A percentile compares a stretch with the other conserved stretches of the same genome.
These are phyloP conservation scores for Porites lobata DNA, from an alignment of 92 coral and sea anemone genomes.

Conservation along the genomic window DNA sequence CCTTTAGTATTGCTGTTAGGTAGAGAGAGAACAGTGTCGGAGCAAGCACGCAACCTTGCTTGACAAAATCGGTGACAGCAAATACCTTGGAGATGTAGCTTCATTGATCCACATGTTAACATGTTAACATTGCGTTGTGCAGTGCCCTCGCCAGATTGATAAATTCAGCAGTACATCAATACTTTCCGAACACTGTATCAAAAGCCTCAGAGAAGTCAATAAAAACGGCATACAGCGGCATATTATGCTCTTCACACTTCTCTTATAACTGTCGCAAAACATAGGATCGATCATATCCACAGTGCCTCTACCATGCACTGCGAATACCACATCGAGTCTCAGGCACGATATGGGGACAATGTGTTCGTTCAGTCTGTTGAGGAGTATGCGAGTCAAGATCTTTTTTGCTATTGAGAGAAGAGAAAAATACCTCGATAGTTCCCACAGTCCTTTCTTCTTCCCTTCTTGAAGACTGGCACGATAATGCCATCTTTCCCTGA, in stretches of 20 bases:
- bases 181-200: constrained; percentile 6
- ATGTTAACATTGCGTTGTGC: neutral
- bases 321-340: constrained; percentile 39
- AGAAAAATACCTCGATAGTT: constrained; percentile 35
- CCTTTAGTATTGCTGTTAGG: constrained; percentile 48
- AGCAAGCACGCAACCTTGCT: constrained; percentile 47
- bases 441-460: constrained; percentile 27
- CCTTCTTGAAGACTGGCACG: constrained; percentile 49
- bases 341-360: neutral
- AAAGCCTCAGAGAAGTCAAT: constrained; percentile 40
- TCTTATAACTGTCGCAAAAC: constrained; percentile 18
- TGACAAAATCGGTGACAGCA: constrained; percentile 23
- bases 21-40: constrained; percentile 41
- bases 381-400: neutral
- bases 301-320: constrained; percentile 18
- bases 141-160: constrained; percentile 31
- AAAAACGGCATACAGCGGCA: constrained; percentile 28
- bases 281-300: constrained; percentile 23
- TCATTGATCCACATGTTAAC: too few species aligned
- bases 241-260: constrained; percentile 27
- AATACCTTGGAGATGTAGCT: too few species aligned
- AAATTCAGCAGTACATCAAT: constrained; percentile 43
- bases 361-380: neutral
- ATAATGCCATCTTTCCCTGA: constrained; percentile 47
- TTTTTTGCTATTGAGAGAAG: constrained; percentile 17